Evolutionary conservation across 1,140 invertebrate species (phyloP).

Genomic region (Drosophila erecta): DNA sequence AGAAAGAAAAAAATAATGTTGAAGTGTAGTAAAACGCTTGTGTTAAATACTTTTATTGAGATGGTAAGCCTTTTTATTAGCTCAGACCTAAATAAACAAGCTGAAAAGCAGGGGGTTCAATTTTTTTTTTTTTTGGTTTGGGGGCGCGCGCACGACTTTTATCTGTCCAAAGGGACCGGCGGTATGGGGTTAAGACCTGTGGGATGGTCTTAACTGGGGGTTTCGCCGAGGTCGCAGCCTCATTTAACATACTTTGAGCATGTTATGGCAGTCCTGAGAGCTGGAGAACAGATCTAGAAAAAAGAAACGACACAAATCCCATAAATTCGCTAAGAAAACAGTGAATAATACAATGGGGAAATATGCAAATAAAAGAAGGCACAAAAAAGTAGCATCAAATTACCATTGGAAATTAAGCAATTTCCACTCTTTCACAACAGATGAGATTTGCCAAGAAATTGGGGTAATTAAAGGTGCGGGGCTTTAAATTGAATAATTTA

Average conservation of each 20-base stretch:
- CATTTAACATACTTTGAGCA: conserved; percentile 79
- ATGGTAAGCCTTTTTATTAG: conserved; percentile 85
- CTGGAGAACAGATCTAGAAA: conserved; percentile 19
- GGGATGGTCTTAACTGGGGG: conserved; percentile 16
- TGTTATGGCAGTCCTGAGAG: conserved; percentile 57
- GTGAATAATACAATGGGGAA: conserved; percentile 22
- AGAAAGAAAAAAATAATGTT: conserved; percentile 72
- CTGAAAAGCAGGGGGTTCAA: conserved; percentile 15
- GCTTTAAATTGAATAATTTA: conserved; percentile 16
- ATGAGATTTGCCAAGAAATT: conserved; percentile 18
- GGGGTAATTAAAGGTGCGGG: conserved; percentile 8
- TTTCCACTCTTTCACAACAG: conserved; percentile 31
- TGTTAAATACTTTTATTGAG: conserved; percentile 85
- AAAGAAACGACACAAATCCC: conserved; percentile 51
- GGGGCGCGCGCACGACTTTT: conserved; percentile 50
- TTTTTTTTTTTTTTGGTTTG: background rate
- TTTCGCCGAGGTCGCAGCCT: conserved; percentile 36
- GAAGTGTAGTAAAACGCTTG: conserved; percentile 84
- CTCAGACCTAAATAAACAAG: conserved; percentile 84
- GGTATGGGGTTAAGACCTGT: conserved; percentile 19
- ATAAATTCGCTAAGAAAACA: conserved; percentile 66
- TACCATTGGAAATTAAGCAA: conserved; percentile 52
- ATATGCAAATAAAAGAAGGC: conserved; percentile 42
- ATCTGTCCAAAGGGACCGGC: conserved; percentile 60
- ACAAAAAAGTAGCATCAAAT: conserved; percentile 23